A percentile compares a stretch with the other conserved stretches of the same genome.
phyloP scores from a whole-genome alignment of 2,113 vertebrate genomes.

The Erinaceus europaeus region DNA sequence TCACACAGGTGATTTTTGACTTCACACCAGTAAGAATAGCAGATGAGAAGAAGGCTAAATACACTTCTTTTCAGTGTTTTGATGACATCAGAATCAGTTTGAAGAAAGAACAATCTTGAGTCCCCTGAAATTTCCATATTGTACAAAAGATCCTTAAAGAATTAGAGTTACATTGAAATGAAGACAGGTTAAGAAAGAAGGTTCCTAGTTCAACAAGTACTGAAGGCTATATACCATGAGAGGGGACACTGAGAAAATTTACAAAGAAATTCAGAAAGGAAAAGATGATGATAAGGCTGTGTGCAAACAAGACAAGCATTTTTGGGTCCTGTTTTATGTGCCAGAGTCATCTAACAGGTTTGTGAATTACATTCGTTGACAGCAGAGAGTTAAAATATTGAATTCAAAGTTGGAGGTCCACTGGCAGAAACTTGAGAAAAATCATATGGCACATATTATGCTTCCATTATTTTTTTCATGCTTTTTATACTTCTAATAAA shows the following conservation, averaged over 20 bases:
- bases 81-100: slow-evolving; percentile 79
- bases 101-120: slow-evolving; percentile 81
- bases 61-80: slow-evolving; percentile 71
- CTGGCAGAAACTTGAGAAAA: not conserved
- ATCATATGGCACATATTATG: not conserved
- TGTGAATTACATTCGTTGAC: not conserved
- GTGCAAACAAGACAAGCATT: not conserved
- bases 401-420: not conserved
- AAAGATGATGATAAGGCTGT: not conserved
- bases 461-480: not conserved
- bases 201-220: not conserved
- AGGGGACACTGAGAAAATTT: not conserved
- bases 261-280: not conserved
- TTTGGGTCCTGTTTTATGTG: not conserved
- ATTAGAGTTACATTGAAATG: slow-evolving; percentile 66
- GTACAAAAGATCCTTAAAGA: slow-evolving; percentile 71
- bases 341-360: fast-evolving
- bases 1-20: slow-evolving; percentile 66
- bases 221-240: not conserved
- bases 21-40: slow-evolving; percentile 61
- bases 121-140: slow-evolving; percentile 71
- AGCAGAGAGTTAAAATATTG: not conserved
- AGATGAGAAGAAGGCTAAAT: slow-evolving; percentile 76
- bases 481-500: not conserved
- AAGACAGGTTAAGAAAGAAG: slow-evolving; percentile 37